Base-by-base conservation (phyloP, 2,797 vertebrate species). In the Eremophila alpestris region DNA sequence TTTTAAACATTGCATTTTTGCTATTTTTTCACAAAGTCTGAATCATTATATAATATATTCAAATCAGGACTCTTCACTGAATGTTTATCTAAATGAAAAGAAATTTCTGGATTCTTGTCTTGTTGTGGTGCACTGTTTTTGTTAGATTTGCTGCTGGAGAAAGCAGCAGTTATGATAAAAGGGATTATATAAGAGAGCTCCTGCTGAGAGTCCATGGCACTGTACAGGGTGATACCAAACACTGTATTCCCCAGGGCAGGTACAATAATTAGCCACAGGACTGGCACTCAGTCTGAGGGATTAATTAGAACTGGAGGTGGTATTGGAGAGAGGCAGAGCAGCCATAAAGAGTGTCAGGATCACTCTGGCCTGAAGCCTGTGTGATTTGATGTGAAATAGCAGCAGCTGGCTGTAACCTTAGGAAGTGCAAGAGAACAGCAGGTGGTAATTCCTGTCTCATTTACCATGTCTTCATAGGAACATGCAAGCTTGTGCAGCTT, bases 361-460 rank as follows among this genome's bases (percentile, higher is more conserved):
- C 67, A 56, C 87, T 96, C 90, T 96, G 96, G 88, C 88, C 80
- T 32, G 58, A 85, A 94, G 95, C 83, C 93, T 83, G 40, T 60
- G 78, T 93, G 88, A 94, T 96, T 81, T 87, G 89, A 93, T 88
- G 93, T 93, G 95, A 97, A 95, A 91, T 90, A 96, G 89, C 89
- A 97, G 95, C 93, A 97, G 96, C 96, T 96, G 96, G 91, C 92
- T 81, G 85, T 97, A 96, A 97, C 94, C 78, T 87, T 92, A 96
- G 95, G 92, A 97, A 97, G 95, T 92, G 82, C 92, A 94, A 95
- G 89, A 80, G 94, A 92, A 88, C 95, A 97, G 93, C 96, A 97
- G 95, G 91, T 97, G 96, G 94, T 88, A 94, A 95, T 97, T 98
- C 97, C 95, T 93, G 93, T 96, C 96, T 97, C 97, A 90, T 97